Evolutionary conservation across 1,140 invertebrate species (phyloP).

Genomic region (Vollenhovia emeryi): DNA sequence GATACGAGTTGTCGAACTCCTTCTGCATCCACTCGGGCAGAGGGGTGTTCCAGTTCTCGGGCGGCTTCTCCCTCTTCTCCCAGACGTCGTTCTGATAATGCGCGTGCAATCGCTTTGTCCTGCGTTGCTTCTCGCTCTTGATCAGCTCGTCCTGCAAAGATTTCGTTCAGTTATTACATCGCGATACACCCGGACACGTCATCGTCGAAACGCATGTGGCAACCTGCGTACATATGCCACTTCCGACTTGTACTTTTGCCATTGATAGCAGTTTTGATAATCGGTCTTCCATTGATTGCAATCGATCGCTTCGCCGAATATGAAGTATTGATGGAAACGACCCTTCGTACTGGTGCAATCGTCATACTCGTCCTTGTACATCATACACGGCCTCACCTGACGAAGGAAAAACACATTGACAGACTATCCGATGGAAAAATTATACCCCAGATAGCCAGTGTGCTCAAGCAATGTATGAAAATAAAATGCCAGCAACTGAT

Average conservation of each 20-base stretch:
- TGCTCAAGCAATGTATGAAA: too few relatives aligned
- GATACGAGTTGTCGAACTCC: slow-evolving; percentile 88
- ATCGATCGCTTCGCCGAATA: slow-evolving; percentile 89
- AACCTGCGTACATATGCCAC: slow-evolving; percentile 88
- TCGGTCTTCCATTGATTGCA: slow-evolving; percentile 93
- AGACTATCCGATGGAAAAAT: neutral
- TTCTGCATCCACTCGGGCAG: slow-evolving; percentile 91
- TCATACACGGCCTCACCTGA: slow-evolving; percentile 89
- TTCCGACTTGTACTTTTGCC: slow-evolving; percentile 87
- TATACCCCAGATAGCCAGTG: too few relatives aligned
- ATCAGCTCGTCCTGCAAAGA: slow-evolving; percentile 88
- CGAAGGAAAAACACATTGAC: slow-evolving; percentile 69
- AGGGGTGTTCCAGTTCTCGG: slow-evolving; percentile 91
- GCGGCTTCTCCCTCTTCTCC: slow-evolving; percentile 91
- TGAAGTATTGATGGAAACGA: slow-evolving; percentile 95
- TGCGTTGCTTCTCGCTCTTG: slow-evolving; percentile 89
- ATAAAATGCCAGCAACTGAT: too few relatives aligned
- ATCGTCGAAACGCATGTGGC: neutral
- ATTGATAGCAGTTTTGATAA: slow-evolving; percentile 90
- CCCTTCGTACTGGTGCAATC: slow-evolving; percentile 91
- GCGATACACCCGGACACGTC: neutral
- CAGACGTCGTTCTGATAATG: slow-evolving; percentile 92
- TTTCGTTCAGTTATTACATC: neutral
- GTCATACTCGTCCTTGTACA: slow-evolving; percentile 92
- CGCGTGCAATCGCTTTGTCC: slow-evolving; percentile 87